Evolutionary conservation across 2,113 vertebrate species (phyloP).

Genomic region (Suncus etruscus): DNA sequence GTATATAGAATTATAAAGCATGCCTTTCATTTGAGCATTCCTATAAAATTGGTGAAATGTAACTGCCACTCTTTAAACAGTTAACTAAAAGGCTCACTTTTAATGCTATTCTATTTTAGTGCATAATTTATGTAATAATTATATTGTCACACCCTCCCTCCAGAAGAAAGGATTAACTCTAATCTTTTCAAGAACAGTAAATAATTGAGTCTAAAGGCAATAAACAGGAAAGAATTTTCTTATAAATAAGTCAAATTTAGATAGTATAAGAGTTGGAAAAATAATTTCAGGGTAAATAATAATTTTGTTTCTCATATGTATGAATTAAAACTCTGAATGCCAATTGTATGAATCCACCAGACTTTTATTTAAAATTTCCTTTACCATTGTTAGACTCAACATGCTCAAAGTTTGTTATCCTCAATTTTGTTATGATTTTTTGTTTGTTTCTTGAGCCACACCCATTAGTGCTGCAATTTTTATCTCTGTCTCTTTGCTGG

Average conservation of each 20-base stretch:
- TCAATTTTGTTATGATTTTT: neutral
- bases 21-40: neutral
- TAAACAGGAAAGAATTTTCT: neutral
- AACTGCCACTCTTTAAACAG: conserved; percentile 23
- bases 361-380: neutral
- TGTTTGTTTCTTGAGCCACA: no score
- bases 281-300: neutral
- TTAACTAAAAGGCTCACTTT: neutral
- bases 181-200: neutral
- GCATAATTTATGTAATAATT: conserved; percentile 56
- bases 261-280: neutral
- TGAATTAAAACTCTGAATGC: conserved; percentile 10
- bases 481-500: neutral
- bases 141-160: neutral
- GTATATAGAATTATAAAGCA: neutral
- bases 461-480: no score
- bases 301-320: neutral
- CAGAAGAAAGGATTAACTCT: conserved; percentile 63
- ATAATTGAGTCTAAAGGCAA: neutral
- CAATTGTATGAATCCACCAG: neutral
- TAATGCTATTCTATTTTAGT: neutral
- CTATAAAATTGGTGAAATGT: neutral
- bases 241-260: neutral
- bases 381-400: neutral
- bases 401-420: no score